Percentiles rank a stretch among this genome's conserved stretches.
phyloP scores from a whole-genome alignment of 2,797 vertebrate species.

The Spinus pinus region DNA sequence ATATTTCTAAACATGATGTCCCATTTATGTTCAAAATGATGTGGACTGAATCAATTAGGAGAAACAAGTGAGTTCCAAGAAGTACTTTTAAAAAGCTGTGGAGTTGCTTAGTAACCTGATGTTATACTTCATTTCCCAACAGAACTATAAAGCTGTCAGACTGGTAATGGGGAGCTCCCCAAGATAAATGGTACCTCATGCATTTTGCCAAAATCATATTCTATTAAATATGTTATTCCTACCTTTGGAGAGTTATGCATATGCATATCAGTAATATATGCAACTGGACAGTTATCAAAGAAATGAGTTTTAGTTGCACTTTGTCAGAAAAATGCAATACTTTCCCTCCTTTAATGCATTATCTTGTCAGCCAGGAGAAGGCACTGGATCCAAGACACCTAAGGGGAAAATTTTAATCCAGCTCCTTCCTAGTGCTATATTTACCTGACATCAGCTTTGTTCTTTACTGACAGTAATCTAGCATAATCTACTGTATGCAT shows the following conservation, averaged over 20 bases:
- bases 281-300: neutral
- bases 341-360: neutral
- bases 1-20: slow-evolving; percentile 75
- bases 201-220: slow-evolving; percentile 14
- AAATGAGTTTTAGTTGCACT: neutral
- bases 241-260: neutral
- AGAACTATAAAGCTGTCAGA: slow-evolving; percentile 57
- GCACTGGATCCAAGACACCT: neutral
- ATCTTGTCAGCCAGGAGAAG: neutral
- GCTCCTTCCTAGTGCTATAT: neutral
- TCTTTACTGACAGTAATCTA: slow-evolving; percentile 10
- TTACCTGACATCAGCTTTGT: neutral
- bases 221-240: neutral
- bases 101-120: slow-evolving; percentile 70
- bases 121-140: slow-evolving; percentile 62
- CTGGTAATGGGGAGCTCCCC: slow-evolving; percentile 17
- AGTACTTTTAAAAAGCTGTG: slow-evolving; percentile 54
- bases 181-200: slow-evolving; percentile 28
- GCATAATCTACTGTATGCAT: neutral
- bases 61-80: slow-evolving; percentile 70
- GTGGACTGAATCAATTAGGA: slow-evolving; percentile 74
- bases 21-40: slow-evolving; percentile 75
- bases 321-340: slow-evolving; percentile 17
- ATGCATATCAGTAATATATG: neutral
- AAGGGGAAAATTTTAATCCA: neutral